Evolutionary conservation across 2,797 vertebrate species (phyloP).

Genomic region (Eidolon dupreanum): DNA sequence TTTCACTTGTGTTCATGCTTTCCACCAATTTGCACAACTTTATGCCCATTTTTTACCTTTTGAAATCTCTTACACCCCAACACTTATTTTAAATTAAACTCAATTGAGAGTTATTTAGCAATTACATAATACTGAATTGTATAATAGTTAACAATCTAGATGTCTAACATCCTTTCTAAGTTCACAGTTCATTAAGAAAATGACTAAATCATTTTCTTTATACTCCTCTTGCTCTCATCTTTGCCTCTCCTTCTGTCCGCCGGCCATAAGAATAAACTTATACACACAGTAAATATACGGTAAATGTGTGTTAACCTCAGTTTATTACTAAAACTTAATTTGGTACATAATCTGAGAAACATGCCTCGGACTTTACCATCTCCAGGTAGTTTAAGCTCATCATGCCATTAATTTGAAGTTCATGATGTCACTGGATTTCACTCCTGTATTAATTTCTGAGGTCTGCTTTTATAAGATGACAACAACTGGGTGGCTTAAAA

Average conservation of each 20-base stretch:
- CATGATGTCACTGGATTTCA: not conserved
- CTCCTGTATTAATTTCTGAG: not conserved
- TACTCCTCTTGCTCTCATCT: not conserved
- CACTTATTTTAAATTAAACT: not conserved
- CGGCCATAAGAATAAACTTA: not conserved
- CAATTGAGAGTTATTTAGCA: not conserved
- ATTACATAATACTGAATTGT: not conserved
- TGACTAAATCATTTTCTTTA: not conserved
- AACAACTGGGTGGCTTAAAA: not conserved
- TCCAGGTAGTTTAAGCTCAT: not conserved
- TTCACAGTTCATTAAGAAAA: not conserved
- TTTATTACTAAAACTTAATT: not conserved
- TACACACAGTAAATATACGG: not conserved
- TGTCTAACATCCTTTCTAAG: not conserved
- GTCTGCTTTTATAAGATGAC: not conserved
- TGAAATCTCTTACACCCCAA: not conserved
- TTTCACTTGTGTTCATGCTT: not conserved
- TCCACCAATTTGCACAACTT: not conserved
- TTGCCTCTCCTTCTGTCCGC: not conserved
- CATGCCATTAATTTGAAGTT: not conserved
- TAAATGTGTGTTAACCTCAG: not conserved
- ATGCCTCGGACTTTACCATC: not conserved
- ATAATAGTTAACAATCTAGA: not conserved
- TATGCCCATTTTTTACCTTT: not conserved
- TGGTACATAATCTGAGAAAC: not conserved